Conservation (phyloP, 2,113 vertebrate genomes). For the Maccullochella peelii region DNA sequence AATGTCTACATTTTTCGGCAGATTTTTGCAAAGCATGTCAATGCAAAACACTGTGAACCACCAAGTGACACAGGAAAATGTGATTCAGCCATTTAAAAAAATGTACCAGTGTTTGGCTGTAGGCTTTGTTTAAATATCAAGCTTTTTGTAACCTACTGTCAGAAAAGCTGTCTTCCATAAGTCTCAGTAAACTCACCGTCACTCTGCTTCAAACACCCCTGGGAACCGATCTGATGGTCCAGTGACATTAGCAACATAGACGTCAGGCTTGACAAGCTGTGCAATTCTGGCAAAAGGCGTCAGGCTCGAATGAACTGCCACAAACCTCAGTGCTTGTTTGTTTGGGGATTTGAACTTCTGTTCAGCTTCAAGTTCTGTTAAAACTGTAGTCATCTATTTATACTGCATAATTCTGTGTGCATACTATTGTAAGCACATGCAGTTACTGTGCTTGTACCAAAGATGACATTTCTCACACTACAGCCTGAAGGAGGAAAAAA, state of each 20-base stretch:
- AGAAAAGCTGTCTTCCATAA: conserved; percentile 11
- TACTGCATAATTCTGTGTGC: neutral
- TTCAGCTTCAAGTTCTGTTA: neutral
- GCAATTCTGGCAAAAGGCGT: conserved; percentile 5
- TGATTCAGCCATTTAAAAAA: conserved; percentile 3
- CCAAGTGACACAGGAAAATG: conserved; percentile 35
- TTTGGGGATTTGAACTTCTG: conserved; percentile 5
- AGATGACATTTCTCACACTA: neutral
- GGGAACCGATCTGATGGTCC: conserved; percentile 65
- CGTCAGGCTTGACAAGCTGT: conserved; percentile 18
- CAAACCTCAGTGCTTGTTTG: conserved; percentile 9
- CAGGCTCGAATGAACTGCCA: neutral
- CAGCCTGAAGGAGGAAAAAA: neutral
- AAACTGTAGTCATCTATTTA: conserved; percentile 13
- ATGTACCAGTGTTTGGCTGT: neutral
- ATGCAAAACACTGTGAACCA: conserved; percentile 24
- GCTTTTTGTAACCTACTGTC: neutral
- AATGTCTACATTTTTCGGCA: neutral
- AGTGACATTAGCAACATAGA: conserved; percentile 42
- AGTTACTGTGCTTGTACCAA: neutral
- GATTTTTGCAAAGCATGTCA: conserved; percentile 29
- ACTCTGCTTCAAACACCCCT: neutral
- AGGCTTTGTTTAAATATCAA: conserved; percentile 10
- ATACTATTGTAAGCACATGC: neutral
- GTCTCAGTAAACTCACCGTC: neutral